These are phyloP conservation scores for Hyposoter dolosus DNA, from an alignment of 2,888 invertebrate species.

Conservation along the genomic window DNA sequence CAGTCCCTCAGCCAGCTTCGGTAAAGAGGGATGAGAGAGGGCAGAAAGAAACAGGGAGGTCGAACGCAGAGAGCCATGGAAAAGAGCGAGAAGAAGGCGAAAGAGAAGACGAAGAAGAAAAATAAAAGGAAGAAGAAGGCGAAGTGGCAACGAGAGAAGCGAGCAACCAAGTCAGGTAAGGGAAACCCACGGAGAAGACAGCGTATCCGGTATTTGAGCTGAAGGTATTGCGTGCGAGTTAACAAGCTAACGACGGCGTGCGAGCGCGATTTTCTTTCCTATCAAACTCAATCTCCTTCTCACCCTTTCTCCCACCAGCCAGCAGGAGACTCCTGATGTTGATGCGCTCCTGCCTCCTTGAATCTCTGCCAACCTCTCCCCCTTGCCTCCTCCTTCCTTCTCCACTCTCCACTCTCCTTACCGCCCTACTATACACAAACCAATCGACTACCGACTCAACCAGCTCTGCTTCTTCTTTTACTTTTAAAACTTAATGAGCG, in stretches of 20 bases:
- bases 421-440: slow-evolving; percentile 17
- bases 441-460: slow-evolving; percentile 34
- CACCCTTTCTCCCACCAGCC: slow-evolving; percentile 77
- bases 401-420: neutral
- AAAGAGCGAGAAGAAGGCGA: slow-evolving; percentile 45
- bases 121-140: slow-evolving; percentile 31
- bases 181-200: slow-evolving; percentile 74
- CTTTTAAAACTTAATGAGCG: slow-evolving; percentile 51
- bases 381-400: neutral
- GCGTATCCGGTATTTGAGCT: slow-evolving; percentile 84
- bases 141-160: slow-evolving; percentile 64
- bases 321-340: slow-evolving; percentile 66
- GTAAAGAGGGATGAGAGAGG: slow-evolving; percentile 57
- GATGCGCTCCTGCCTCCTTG: slow-evolving; percentile 58
- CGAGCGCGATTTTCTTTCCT: slow-evolving; percentile 85
- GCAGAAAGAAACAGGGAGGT: slow-evolving; percentile 61
- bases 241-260: slow-evolving; percentile 85
- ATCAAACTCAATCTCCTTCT: slow-evolving; percentile 84
- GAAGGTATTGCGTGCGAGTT: slow-evolving; percentile 85
- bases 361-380: slow-evolving; percentile 27
- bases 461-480: slow-evolving; percentile 52
- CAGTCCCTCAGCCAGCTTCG: slow-evolving; percentile 50
- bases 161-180: slow-evolving; percentile 66
- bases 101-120: slow-evolving; percentile 42
- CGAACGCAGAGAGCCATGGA: slow-evolving; percentile 54